Evolutionary conservation across 2,797 vertebrate species (phyloP), one percentile per base, ranked within the genome.

Genomic region (Brachyalestes nurse): DNA sequence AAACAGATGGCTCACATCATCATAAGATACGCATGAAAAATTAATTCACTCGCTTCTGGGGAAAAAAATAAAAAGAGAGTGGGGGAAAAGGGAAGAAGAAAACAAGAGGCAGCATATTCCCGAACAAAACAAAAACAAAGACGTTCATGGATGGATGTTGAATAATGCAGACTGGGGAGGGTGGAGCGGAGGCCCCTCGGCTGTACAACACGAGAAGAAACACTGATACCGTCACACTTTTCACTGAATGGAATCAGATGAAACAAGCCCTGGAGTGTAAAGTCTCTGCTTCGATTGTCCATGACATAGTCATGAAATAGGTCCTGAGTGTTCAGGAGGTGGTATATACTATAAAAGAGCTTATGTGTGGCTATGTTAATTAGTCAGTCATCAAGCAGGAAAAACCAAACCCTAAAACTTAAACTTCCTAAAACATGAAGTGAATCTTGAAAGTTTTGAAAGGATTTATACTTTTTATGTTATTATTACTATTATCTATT

Each of bases 1-100:
- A 53, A 82, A 64, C 66, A 81, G 77, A 85, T 75, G 84, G 82
- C 82, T 85, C 79, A 71, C 78, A 76, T 88, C 76, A 79, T 73
- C 57, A 65, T 64, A 72, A 79, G 55, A 66, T 47, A 65, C 40
- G 47, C 58, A 83, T 88, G 78, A 85, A 88, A 87, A 80, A 86
- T 86, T 45, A 17, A 85, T 85, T 79, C 71, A 53, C 62, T 55
- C 55, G 60, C 74, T 74, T 82, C 78, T 64, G 55, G 60, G 79
- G 65, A 76, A 55, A 75, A 42, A 45, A 57, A 77, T 14, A 17
- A 17, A 38, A 19, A 47, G 40, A 66, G 19, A 10, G 38, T 0
- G 16, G 16, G 40, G n/a, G 12, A 77, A 77, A 66, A 65, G 23
- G 4, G 38, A 17, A 65, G 40, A 72, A 19, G 62, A 72, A 61